A percentile compares a stretch with the other conserved stretches of the same genome.
Conservation (phyloP, 2,797 vertebrate genomes). For the Geotrypetes seraphini region DNA sequence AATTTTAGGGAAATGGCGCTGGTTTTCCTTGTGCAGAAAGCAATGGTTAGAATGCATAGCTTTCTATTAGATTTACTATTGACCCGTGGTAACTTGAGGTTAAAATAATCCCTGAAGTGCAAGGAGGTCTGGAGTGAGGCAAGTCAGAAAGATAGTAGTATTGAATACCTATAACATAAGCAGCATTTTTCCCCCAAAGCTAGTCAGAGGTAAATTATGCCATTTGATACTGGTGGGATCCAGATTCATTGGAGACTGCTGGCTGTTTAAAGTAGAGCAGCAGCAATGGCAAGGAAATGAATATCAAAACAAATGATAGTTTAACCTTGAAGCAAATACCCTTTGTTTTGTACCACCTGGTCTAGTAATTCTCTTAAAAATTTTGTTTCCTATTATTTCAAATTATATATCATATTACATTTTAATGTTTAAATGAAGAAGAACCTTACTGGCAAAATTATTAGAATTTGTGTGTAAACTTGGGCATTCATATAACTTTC, state of each 20-base stretch:
- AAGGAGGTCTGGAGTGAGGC: background rate
- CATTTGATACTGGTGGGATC: constrained; percentile 7
- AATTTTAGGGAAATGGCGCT: too few relatives aligned
- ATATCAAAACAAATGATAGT: constrained; percentile 8
- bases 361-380: too few relatives aligned
- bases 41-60: background rate
- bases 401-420: too few relatives aligned
- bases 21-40: background rate
- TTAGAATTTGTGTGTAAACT: too few relatives aligned
- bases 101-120: background rate
- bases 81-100: background rate
- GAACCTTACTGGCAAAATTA: too few relatives aligned
- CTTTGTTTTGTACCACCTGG: too few relatives aligned
- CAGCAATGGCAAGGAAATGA: background rate
- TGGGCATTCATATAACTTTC: too few relatives aligned
- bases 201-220: constrained; percentile 11
- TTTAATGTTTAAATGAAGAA: too few relatives aligned
- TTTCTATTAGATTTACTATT: background rate
- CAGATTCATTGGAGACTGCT: constrained; percentile 3
- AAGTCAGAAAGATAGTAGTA: background rate
- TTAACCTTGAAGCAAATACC: too few relatives aligned
- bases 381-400: too few relatives aligned
- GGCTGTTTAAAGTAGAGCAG: constrained; percentile 5
- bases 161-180: constrained; percentile 4
- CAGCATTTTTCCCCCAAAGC: constrained; percentile 1